A percentile compares a stretch with the other conserved stretches of the same genome.
Evolutionary conservation across 2,888 invertebrate species (phyloP).

Genomic region (Mythimna impura): DNA sequence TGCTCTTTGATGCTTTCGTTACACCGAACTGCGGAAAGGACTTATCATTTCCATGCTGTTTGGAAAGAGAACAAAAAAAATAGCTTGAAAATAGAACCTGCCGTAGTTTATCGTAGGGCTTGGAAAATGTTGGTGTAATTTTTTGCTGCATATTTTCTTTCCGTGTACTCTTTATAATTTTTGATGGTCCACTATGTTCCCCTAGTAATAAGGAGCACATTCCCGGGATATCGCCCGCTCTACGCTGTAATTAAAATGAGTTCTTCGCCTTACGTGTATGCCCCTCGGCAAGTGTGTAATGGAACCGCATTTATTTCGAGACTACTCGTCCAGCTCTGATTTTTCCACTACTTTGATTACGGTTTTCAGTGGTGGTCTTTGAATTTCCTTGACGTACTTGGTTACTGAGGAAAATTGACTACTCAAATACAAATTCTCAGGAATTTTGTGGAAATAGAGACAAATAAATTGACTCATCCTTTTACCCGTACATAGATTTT

Average conservation of each 20-base stretch:
- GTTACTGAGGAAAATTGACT: background rate
- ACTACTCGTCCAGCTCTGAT: slow-evolving; percentile 33
- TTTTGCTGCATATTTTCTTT: background rate
- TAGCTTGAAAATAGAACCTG: slow-evolving; percentile 4
- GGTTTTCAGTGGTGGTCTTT: slow-evolving; percentile 1
- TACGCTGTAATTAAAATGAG: slow-evolving; percentile 63
- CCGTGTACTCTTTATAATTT: slow-evolving; percentile 21
- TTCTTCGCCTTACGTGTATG: slow-evolving; percentile 39
- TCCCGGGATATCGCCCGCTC: slow-evolving; percentile 46
- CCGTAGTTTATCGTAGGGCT: background rate
- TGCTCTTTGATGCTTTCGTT: slow-evolving; percentile 16
- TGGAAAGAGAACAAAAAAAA: slow-evolving; percentile 13
- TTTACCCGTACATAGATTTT: background rate
- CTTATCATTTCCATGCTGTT: slow-evolving; percentile 18
- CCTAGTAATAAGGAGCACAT: slow-evolving; percentile 58
- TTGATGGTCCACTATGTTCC: slow-evolving; percentile 26
- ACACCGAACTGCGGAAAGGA: slow-evolving; percentile 15
- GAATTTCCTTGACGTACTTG: background rate
- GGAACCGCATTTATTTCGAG: slow-evolving; percentile 38
- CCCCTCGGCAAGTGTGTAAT: slow-evolving; percentile 41
- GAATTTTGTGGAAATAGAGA: background rate
- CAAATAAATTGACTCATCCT: background rate
- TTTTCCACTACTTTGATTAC: slow-evolving; percentile 24
- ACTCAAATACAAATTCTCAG: background rate
- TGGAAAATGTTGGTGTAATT: slow-evolving; percentile 8